These are phyloP conservation scores for Dipodomys stephensi DNA, from an alignment of 2,113 vertebrate genomes.

Conservation along the genomic window DNA sequence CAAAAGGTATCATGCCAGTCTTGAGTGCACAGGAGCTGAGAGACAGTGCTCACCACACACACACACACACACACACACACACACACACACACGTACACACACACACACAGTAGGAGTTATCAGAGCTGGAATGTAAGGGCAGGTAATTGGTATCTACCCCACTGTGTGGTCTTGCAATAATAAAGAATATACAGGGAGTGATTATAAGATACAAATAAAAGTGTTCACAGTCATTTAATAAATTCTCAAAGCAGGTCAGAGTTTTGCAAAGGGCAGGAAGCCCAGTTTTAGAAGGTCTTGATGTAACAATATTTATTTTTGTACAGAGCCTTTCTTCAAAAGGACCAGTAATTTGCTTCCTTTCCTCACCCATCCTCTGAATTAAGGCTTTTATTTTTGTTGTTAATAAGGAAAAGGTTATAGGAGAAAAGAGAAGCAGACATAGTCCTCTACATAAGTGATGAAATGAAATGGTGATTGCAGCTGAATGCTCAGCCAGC, in stretches of 20 bases:
- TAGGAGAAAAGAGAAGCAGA: slow-evolving; percentile 52
- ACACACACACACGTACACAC: no score
- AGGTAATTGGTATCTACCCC: neutral
- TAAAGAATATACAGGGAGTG: neutral
- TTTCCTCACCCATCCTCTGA: slow-evolving; percentile 36
- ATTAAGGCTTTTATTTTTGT: slow-evolving; percentile 33
- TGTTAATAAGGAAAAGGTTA: slow-evolving; percentile 69
- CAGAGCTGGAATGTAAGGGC: neutral
- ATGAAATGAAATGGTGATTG: slow-evolving; percentile 41
- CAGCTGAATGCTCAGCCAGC: slow-evolving; percentile 6
- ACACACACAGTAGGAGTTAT: neutral
- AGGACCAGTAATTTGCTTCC: slow-evolving; percentile 23
- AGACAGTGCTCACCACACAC: no score
- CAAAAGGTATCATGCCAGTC: no score
- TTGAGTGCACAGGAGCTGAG: no score
- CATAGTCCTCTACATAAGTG: slow-evolving; percentile 55
- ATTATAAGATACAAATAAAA: slow-evolving; percentile 19
- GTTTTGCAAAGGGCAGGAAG: slow-evolving; percentile 10
- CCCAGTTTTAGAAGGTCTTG: slow-evolving; percentile 4
- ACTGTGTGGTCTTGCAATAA: neutral
- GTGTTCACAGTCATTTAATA: slow-evolving; percentile 30
- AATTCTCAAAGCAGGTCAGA: neutral
- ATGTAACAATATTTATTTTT: slow-evolving; percentile 19
- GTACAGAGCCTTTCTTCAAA: slow-evolving; percentile 40
- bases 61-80: no score